Evolutionary conservation across 2,113 vertebrate species (phyloP), one percentile per base, ranked within the genome.

Genomic region (Cervus canadensis): DNA sequence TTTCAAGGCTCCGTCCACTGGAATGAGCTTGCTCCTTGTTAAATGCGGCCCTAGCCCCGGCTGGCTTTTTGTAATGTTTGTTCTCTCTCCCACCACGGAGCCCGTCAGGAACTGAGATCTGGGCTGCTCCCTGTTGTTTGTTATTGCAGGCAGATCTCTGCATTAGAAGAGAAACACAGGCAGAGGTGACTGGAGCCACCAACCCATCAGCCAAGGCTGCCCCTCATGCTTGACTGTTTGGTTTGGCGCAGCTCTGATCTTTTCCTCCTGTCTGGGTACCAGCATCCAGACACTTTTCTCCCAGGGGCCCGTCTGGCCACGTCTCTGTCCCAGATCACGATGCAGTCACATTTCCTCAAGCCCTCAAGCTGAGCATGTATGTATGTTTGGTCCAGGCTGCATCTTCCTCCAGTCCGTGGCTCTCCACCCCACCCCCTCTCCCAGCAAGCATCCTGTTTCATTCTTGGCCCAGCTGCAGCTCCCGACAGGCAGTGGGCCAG

Each of bases 381-480:
- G 17, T 71, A 0, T 6, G 3, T n/a, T 25, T 82, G 10, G 57
- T n/a, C 86, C 79, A 21, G 13, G 25, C 16, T 85, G 26, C 25
- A 17, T 59, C 88, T 54, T 87, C 57, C 52, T 85, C 52, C 62
- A 2, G 57, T 2, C 17, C 1, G 1, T 28, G 2, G 26, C 40
- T 45, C 97, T 94, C 95, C 79, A 87, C 83, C 62, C 90, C 54
- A 81, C 87, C 25, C 79, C 87, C 96, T 96, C 33, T 79, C 64
- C 40, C 64, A 62, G 40, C 30, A 40, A 59, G 88, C 95, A 74
- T 97, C 96, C 87, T 96, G 83, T 93, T 96, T 97, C 89, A 85
- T 79, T 84, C 81, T 60, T 81, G 2, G n/a, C 26, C 45, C 48
- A 33, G 56, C 64, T 43, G 64, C 84, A 36, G 33, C 40, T 87